A percentile compares a stretch with the other conserved stretches of the same genome.
These are phyloP conservation scores for Chascanopsetta lugubris DNA, from an alignment of 2,113 vertebrate species.

Conservation along the genomic window DNA sequence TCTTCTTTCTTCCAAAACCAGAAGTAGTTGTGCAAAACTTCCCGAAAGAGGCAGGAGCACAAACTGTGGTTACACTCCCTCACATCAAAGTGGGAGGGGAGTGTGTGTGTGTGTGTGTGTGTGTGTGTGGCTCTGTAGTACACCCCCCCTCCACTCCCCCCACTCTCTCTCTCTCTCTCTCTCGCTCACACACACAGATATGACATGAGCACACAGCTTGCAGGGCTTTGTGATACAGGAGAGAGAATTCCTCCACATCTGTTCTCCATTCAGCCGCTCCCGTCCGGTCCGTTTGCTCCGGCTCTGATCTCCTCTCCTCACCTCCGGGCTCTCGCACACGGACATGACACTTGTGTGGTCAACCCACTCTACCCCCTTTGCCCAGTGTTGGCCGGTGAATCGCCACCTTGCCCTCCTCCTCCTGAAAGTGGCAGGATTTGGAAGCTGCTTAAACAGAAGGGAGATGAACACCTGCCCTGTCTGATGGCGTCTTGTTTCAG, in stretches of 20 bases:
- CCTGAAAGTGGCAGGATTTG: too few relatives aligned
- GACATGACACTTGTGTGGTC: too few relatives aligned
- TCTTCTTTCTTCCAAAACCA: background rate
- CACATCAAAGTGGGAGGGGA: constrained; percentile 65
- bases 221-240: constrained; percentile 73
- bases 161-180: constrained; percentile 16
- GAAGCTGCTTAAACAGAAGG: too few relatives aligned
- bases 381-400: too few relatives aligned
- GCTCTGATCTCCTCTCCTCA: too few relatives aligned
- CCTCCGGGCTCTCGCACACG: too few relatives aligned
- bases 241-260: constrained; percentile 75
- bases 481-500: too few relatives aligned
- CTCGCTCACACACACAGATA: constrained; percentile 28
- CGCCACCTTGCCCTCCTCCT: too few relatives aligned
- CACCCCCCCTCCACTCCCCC: constrained; percentile 12
- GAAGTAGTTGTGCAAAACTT: background rate
- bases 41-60: constrained; percentile 17
- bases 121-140: too few relatives aligned
- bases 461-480: too few relatives aligned
- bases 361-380: too few relatives aligned
- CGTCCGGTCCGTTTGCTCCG: too few relatives aligned
- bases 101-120: constrained; percentile 52
- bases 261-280: constrained; percentile 73
- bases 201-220: constrained; percentile 45
- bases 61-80: constrained; percentile 20